Evolutionary conservation across 2,888 invertebrate genomes (phyloP).

Genomic region (Sarcophaga rosellei): DNA sequence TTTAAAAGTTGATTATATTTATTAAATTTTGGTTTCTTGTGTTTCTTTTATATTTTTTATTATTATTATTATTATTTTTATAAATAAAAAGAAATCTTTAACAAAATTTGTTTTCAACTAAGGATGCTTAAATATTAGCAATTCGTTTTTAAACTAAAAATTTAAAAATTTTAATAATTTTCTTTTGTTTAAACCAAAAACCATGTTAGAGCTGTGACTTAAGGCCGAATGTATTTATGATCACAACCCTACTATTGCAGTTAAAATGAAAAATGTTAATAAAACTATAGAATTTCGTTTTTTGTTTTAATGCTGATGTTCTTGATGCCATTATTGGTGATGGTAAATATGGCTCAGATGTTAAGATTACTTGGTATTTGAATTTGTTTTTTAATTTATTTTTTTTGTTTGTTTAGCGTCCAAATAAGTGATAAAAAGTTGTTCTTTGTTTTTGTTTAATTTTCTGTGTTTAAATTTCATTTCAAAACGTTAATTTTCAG

Average conservation of each 20-base stretch:
- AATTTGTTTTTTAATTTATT: neutral
- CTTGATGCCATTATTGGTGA: conserved; percentile 1
- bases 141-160: conserved; percentile 62
- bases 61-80: conserved; percentile 29
- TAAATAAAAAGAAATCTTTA: conserved; percentile 58
- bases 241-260: conserved; percentile 76
- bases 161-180: conserved; percentile 69
- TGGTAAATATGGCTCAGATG: neutral
- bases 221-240: conserved; percentile 11
- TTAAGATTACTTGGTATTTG: conserved; percentile 1
- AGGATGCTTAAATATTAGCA: conserved; percentile 74
- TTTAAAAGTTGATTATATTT: neutral
- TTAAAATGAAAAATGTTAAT: conserved; percentile 66
- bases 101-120: conserved; percentile 68
- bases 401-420: conserved; percentile 62
- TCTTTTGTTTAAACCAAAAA: conserved; percentile 70
- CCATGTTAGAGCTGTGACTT: conserved; percentile 65
- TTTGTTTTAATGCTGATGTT: conserved; percentile 57
- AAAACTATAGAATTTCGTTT: conserved; percentile 24
- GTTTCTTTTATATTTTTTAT: conserved; percentile 38
- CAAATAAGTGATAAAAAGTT: conserved; percentile 80
- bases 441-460: conserved; percentile 38
- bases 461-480: conserved; percentile 58
- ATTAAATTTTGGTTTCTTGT: neutral
- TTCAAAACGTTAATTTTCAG: conserved; percentile 66